Evolutionary conservation across 2,797 vertebrate species (phyloP).

Genomic region (Enteromius unitaeniatus): DNA sequence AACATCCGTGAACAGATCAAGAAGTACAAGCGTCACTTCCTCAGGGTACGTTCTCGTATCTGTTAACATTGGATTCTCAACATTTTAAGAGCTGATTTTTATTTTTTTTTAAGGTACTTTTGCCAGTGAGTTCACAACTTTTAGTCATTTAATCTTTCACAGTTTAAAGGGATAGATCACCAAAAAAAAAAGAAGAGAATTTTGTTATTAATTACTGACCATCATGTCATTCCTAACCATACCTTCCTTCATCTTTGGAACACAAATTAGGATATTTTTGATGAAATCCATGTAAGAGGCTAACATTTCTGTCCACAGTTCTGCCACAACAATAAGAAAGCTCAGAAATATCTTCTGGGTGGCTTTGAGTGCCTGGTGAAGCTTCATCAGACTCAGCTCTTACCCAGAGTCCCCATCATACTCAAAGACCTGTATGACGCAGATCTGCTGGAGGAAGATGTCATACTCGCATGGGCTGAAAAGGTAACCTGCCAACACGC

Average conservation of each 20-base stretch:
- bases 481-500: conserved; percentile 79
- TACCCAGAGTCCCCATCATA: conserved; percentile 92
- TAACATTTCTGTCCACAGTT: conserved; percentile 78
- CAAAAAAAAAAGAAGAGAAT: too few species aligned
- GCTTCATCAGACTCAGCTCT: conserved; percentile 91
- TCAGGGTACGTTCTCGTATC: conserved; percentile 80
- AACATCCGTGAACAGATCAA: conserved; percentile 96
- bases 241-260: not conserved
- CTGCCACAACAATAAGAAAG: conserved; percentile 98
- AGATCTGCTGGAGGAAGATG: conserved; percentile 95
- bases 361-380: conserved; percentile 97
- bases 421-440: conserved; percentile 97
- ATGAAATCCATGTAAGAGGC: not conserved
- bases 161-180: too few species aligned
- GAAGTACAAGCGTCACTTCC: conserved; percentile 95
- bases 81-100: too few species aligned
- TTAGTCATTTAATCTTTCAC: too few species aligned
- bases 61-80: not conserved
- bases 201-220: not conserved
- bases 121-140: too few species aligned
- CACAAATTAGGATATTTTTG: not conserved
- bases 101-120: too few species aligned
- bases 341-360: conserved; percentile 95
- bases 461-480: conserved; percentile 96
- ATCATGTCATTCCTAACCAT: not conserved